A percentile compares a stretch with the other conserved stretches of the same genome.
These are phyloP conservation scores for Gymnodraco acuticeps DNA, from an alignment of 2,797 vertebrate species.

Conservation along the genomic window DNA sequence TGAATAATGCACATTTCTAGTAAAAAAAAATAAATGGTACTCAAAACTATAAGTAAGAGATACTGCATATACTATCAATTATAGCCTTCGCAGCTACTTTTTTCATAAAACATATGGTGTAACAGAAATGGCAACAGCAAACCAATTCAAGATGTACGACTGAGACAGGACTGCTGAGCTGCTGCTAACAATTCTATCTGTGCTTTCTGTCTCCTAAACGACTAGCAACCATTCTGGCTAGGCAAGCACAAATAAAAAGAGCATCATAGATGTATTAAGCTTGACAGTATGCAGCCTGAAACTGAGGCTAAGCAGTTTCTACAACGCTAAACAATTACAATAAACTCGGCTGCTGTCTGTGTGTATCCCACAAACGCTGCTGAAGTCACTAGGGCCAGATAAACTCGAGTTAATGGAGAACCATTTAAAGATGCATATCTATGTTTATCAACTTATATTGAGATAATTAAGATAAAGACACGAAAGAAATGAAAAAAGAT, in stretches of 20 bases:
- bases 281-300: slow-evolving; percentile 40
- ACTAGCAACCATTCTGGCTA: slow-evolving; percentile 13
- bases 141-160: slow-evolving; percentile 53
- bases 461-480: neutral
- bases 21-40: slow-evolving; percentile 3
- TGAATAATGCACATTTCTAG: slow-evolving; percentile 55
- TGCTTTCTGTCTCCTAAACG: slow-evolving; percentile 29
- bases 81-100: neutral
- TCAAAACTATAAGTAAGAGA: neutral
- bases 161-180: slow-evolving; percentile 49
- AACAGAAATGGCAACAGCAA: slow-evolving; percentile 47
- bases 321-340: slow-evolving; percentile 60
- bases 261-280: slow-evolving; percentile 19
- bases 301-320: slow-evolving; percentile 54
- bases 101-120: slow-evolving; percentile 15
- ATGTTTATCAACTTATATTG: neutral
- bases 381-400: slow-evolving; percentile 42
- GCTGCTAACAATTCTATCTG: slow-evolving; percentile 43
- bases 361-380: slow-evolving; percentile 41
- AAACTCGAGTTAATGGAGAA: slow-evolving; percentile 23
- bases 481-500: slow-evolving; percentile 26
- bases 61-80: neutral
- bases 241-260: slow-evolving; percentile 38
- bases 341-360: slow-evolving; percentile 45
- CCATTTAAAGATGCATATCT: neutral